These are phyloP conservation scores for Ceyx melanurus DNA, from an alignment of 2,113 vertebrate species.

Conservation along the genomic window DNA sequence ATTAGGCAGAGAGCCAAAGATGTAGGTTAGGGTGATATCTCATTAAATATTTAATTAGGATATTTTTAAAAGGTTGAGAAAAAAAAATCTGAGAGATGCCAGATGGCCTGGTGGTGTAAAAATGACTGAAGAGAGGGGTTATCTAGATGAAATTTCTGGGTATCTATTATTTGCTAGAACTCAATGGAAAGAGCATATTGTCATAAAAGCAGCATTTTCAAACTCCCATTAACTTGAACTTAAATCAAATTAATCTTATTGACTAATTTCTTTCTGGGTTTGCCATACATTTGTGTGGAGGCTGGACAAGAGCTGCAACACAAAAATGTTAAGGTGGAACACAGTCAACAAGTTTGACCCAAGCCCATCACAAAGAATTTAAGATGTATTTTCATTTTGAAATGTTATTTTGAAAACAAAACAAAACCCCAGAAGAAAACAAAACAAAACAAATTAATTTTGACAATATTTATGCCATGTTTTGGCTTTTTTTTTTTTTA, in stretches of 20 bases:
- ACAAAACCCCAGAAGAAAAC: too few relatives aligned
- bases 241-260: background rate
- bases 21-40: background rate
- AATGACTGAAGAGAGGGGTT: background rate
- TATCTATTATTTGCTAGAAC: conserved; percentile 28
- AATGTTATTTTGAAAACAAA: background rate
- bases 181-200: background rate
- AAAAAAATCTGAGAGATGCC: conserved; percentile 11
- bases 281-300: background rate
- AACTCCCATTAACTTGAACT: background rate
- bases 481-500: background rate
- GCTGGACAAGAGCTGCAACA: background rate
- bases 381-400: background rate
- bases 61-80: conserved; percentile 21
- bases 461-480: background rate
- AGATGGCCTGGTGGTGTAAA: conserved; percentile 45
- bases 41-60: conserved; percentile 55
- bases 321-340: background rate
- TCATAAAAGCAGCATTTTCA: background rate
- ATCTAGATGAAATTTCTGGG: conserved; percentile 32
- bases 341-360: background rate
- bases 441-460: background rate
- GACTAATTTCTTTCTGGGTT: background rate
- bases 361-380: background rate
- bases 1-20: conserved; percentile 31